Base-by-base conservation (phyloP, 2,113 vertebrate species). In the Erythrocebus patas region DNA sequence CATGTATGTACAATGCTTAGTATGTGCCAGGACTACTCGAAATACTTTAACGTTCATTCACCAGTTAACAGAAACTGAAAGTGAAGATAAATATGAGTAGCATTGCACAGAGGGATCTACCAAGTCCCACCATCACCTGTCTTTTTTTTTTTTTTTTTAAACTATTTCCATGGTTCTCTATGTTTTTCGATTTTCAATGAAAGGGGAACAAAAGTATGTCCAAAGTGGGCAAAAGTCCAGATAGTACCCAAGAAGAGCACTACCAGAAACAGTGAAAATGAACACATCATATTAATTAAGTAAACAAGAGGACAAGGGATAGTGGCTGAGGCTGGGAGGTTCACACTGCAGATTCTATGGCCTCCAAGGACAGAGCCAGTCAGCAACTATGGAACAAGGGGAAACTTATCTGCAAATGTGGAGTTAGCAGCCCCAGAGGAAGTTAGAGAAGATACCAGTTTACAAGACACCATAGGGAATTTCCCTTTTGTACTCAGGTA, bases 271-370 rank as follows among this genome's bases (percentile, higher is more conserved):
- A 5, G n/a, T 48, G 38, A n/a, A 57, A 48, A 68, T 72, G 81
- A 66, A 30, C 25, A 12, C 30, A 43, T 43, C 11, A 10, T 38
- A 52, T 52, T 66, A 64, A 22, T 57, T 68, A 66, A 23, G 2
- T 3, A n/a, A 66, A 70, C 3, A 25, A 79, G 9, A 0, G 55
- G n/a, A 75, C 66, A 48, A 12, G 16, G 2, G 17, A 30, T 5
- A 23, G 43, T 2, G 11, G 40, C 4, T 18, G 32, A 52, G 66
- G 3, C 59, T 45, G 43, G 48, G 43, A n/a, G 9, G 35, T 6
- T 5, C 1, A 0, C 6, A 38, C 14, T 17, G 52, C 0, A 2
- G 25, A 16, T 12, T 55, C 10, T 32, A 16, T 17, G 27, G 25
- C 32, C 17, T 18, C 23, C 0, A 3, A 25, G 5, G 22, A 52